These are phyloP conservation scores for Mormyrops boulengeri DNA, from an alignment of 2,797 vertebrate genomes.

Conservation along the genomic window DNA sequence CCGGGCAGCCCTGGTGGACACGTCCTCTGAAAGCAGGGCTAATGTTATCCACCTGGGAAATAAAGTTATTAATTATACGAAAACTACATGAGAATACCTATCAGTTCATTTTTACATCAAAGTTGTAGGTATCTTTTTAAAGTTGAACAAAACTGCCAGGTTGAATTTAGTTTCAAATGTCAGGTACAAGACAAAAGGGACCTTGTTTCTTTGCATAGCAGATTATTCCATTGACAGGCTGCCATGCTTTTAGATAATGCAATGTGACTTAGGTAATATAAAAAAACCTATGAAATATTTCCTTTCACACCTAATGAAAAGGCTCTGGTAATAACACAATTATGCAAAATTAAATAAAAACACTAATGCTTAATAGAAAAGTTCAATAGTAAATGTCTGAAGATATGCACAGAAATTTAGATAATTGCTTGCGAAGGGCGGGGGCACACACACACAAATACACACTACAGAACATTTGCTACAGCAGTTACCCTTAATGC, in stretches of 20 bases:
- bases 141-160: background rate
- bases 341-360: background rate
- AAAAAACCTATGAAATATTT: background rate
- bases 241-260: background rate
- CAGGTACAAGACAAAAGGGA: background rate
- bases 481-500: background rate
- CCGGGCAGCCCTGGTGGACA: background rate
- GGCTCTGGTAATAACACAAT: background rate
- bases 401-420: background rate
- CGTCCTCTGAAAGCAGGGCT: background rate
- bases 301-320: background rate
- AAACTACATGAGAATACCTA: background rate
- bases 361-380: background rate
- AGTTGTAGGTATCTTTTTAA: background rate
- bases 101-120: slow-evolving; percentile 1
- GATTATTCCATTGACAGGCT: background rate
- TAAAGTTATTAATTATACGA: background rate
- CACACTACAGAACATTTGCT: background rate
- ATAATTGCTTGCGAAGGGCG: background rate
- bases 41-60: background rate
- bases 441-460: background rate
- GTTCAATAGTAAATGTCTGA: background rate
- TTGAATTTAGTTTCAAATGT: background rate
- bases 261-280: background rate
- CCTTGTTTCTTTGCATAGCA: background rate